Evolutionary conservation across 2,888 invertebrate species (phyloP).

Genomic region (Watsonalla cultraria): DNA sequence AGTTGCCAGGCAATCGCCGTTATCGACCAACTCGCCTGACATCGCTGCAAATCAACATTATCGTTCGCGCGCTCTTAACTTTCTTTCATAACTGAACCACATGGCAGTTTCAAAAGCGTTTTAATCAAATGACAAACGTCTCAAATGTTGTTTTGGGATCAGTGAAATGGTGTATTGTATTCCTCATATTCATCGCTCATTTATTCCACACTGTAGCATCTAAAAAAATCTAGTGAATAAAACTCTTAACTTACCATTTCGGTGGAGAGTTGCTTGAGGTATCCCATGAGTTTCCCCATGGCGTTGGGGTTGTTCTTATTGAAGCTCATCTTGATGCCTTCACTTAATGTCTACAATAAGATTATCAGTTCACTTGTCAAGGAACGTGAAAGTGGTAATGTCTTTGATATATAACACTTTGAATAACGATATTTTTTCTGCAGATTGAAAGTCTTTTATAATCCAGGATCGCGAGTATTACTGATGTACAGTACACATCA

Average conservation of each 20-base stretch:
- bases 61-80: too few species aligned
- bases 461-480: constrained; percentile 64
- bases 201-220: too few species aligned
- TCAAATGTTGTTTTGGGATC: too few species aligned
- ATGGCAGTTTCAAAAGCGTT: constrained; percentile 28
- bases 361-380: constrained; percentile 40
- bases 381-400: constrained; percentile 70
- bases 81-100: constrained; percentile 4
- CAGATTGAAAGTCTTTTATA: constrained; percentile 43
- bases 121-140: too few species aligned
- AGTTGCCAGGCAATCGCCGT: constrained; percentile 53
- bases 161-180: too few species aligned
- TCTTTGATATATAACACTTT: constrained; percentile 53
- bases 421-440: constrained; percentile 41
- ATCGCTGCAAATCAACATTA: constrained; percentile 7
- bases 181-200: too few species aligned
- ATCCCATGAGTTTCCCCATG: constrained; percentile 74
- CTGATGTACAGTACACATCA: constrained; percentile 51
- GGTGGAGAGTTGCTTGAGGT: constrained; percentile 71
- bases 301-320: constrained; percentile 74
- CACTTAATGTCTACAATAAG: constrained; percentile 21
- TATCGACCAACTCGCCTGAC: constrained; percentile 32
- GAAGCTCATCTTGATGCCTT: constrained; percentile 70
- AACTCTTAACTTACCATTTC: constrained; percentile 65
- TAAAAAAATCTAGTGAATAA: not conserved